phyloP scores from a whole-genome alignment of 2,113 vertebrate genomes.

The Casuarius casuarius region DNA sequence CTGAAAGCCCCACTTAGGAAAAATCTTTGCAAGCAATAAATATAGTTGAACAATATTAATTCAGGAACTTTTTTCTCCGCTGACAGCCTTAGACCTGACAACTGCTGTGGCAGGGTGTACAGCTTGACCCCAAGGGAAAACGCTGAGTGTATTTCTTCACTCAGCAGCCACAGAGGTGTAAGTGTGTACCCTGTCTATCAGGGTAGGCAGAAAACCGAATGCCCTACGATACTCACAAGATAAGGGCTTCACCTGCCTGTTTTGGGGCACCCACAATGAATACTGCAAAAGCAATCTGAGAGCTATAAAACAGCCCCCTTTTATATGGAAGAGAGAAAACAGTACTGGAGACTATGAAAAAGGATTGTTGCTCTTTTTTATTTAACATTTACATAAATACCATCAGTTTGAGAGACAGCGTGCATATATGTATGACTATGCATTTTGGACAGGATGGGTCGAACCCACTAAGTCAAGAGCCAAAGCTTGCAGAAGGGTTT shows the following conservation, averaged over 20 bases:
- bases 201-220: background rate
- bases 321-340: background rate
- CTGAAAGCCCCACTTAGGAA: background rate
- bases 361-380: background rate
- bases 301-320: background rate
- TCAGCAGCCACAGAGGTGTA: background rate
- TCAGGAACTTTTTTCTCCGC: background rate
- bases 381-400: background rate
- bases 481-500: accelerated
- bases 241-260: background rate
- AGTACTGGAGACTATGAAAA: too few species aligned
- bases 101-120: background rate
- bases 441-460: background rate
- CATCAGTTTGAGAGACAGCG: background rate
- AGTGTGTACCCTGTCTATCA: background rate
- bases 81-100: background rate
- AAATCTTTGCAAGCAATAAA: background rate
- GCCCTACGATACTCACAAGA: background rate
- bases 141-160: background rate
- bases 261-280: background rate
- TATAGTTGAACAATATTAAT: background rate
- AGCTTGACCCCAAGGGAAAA: background rate
- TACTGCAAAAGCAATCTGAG: background rate
- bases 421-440: accelerated
- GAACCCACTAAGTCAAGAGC: background rate